These are phyloP conservation scores for Sminthopsis crassicaudata DNA, from an alignment of 2,113 vertebrate species.

Conservation along the genomic window DNA sequence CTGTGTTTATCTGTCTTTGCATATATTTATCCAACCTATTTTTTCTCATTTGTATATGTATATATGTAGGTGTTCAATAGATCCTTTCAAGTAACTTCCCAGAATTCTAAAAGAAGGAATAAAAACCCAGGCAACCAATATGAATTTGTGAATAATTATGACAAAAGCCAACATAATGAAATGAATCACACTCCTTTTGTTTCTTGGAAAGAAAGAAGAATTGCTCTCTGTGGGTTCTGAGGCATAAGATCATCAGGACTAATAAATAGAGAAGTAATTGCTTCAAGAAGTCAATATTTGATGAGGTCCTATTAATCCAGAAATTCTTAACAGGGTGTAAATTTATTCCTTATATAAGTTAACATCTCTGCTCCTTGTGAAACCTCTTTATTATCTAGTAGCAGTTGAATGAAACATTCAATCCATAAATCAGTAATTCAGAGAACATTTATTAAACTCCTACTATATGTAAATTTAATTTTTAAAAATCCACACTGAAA, in stretches of 20 bases:
- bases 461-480: not conserved
- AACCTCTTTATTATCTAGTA: slow-evolving; percentile 7
- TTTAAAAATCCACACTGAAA: not conserved
- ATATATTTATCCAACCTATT: not conserved
- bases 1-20: too few species aligned
- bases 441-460: not conserved
- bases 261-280: slow-evolving; percentile 20
- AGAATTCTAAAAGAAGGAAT: not conserved
- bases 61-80: too few species aligned
- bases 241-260: not conserved
- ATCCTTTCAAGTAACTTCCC: not conserved
- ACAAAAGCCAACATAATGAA: slow-evolving; percentile 1
- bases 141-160: not conserved
- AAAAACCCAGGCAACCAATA: not conserved
- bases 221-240: not conserved
- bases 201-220: not conserved
- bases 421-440: not conserved
- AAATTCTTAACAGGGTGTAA: slow-evolving; percentile 27
- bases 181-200: slow-evolving; percentile 1
- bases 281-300: slow-evolving; percentile 1
- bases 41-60: not conserved
- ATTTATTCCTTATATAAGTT: slow-evolving; percentile 33
- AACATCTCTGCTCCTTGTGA: not conserved
- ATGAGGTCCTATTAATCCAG: not conserved
- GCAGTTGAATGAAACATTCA: not conserved